Conservation (phyloP, 2,113 vertebrate genomes). For the Oncorhynchus clarkii region DNA sequence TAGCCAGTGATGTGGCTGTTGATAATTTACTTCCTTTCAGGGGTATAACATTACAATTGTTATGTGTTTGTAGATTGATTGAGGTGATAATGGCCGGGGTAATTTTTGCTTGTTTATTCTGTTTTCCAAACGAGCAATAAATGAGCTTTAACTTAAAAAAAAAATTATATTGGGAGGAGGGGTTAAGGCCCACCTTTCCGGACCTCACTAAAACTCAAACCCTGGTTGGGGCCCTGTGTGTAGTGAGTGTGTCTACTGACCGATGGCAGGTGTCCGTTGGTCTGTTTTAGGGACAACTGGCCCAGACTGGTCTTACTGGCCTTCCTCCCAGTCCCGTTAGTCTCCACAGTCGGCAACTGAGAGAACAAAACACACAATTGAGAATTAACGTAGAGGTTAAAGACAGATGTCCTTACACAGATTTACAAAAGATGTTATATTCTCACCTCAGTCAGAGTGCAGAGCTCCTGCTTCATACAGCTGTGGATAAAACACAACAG, state of each 20-base stretch:
- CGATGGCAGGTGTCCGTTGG: slow-evolving; percentile 79
- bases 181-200: background rate
- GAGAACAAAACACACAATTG: background rate
- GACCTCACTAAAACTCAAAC: no score
- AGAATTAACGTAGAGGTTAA: no score
- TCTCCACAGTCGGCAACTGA: slow-evolving; percentile 56
- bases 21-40: no score
- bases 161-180: no score
- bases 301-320: slow-evolving; percentile 60
- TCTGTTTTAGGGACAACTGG: slow-evolving; percentile 59
- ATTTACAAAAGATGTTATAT: background rate
- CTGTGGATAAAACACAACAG: slow-evolving; percentile 55
- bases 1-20: no score
- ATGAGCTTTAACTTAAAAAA: no score
- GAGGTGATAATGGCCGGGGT: no score
- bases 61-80: no score
- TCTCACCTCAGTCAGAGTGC: slow-evolving; percentile 81
- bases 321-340: slow-evolving; percentile 73
- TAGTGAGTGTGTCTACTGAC: slow-evolving; percentile 59
- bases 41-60: no score
- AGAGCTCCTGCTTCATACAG: slow-evolving; percentile 71
- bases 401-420: background rate
- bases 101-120: no score
- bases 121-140: no score
- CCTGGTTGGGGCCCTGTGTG: background rate